Percentiles rank a stretch among this genome's conserved stretches.
phyloP scores from a whole-genome alignment of 2,797 vertebrate species.

The Apodemus agrarius region DNA sequence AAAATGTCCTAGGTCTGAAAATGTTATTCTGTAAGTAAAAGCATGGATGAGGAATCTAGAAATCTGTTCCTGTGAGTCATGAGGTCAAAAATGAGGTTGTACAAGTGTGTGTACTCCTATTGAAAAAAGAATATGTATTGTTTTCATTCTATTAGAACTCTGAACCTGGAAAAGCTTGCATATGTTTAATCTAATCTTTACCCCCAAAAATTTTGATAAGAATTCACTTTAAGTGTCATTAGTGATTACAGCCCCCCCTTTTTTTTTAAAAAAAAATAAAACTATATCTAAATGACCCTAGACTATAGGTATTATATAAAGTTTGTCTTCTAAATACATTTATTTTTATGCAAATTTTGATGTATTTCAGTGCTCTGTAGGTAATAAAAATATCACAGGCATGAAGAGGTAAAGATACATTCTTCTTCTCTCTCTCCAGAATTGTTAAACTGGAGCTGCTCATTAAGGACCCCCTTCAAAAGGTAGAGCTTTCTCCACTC shows the following conservation, averaged over 20 bases:
- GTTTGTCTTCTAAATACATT: not conserved
- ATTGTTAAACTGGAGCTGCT: not conserved
- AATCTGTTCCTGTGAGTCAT: not conserved
- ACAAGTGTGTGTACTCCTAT: not conserved
- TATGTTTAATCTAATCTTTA: not conserved
- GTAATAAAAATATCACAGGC: not conserved
- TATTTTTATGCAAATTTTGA: not conserved
- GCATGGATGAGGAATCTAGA: not conserved
- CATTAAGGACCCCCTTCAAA: not conserved
- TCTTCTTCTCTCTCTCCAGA: not conserved
- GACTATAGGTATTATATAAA: not conserved
- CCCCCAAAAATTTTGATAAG: not conserved
- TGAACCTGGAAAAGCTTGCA: not conserved
- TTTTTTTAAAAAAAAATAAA: not conserved
- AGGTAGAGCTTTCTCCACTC: not conserved
- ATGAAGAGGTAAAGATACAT: not conserved
- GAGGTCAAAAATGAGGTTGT: not conserved
- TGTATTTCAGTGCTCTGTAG: not conserved
- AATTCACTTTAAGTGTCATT: not conserved
- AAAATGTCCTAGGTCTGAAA: slow-evolving; percentile 19
- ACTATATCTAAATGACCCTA: not conserved
- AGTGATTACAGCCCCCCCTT: not conserved
- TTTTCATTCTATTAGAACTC: slow-evolving; percentile 23
- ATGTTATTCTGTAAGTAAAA: not conserved
- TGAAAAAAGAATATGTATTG: not conserved